Base-by-base conservation (phyloP, 2,113 vertebrate genomes). In the Odontesthes bonariensis region DNA sequence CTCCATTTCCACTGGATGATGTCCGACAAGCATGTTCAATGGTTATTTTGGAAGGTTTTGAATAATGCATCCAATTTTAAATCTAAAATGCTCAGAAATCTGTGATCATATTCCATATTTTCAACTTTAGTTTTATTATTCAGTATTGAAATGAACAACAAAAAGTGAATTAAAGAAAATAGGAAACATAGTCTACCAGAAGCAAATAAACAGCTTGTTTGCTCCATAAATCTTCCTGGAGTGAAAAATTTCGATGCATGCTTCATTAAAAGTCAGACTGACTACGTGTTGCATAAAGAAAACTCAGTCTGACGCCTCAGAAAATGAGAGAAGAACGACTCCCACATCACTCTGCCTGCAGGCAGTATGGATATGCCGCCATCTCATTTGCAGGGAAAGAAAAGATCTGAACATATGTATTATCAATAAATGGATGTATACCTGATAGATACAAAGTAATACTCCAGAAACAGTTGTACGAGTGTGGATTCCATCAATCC, bases 221-320 rank as follows among this genome's bases (percentile, higher is more conserved):
- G 19, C 0, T 31, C 19, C 38, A 42, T 19, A 49, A 44, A 12
- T 58, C 33, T 53, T 32, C 58, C 58, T 17, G 13, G 9, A 11
- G 51, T 52, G 51, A 58, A 53, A 60, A 60, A 0, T 62, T 60
- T 14, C 32, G 23, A 61, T 20, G 1, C 49, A 62, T 46, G 56
- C 13, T 53, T 16, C 67, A 69, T 79, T 73, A 55, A 73, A 62
- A 0, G 22, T 14, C 51, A 19, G 20, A 31, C 51, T 82, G 23
- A 67, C 59, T 42, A 76, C 8, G 46, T 14, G 60, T 47, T 57
- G 47, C 64, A 63, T 27, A 27, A 27, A 27, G 27, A 27, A 1
- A 27, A 27, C 27, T 27, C 27, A 3, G 69, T 57, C 33, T 22
- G 77, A 78, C 8, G 16, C 23, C 55, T 52, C 64, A 4, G 44